Evolutionary conservation across 1,140 invertebrate species (phyloP), one percentile per base, ranked within the genome.

Genomic region (Drosophila parvula): DNA sequence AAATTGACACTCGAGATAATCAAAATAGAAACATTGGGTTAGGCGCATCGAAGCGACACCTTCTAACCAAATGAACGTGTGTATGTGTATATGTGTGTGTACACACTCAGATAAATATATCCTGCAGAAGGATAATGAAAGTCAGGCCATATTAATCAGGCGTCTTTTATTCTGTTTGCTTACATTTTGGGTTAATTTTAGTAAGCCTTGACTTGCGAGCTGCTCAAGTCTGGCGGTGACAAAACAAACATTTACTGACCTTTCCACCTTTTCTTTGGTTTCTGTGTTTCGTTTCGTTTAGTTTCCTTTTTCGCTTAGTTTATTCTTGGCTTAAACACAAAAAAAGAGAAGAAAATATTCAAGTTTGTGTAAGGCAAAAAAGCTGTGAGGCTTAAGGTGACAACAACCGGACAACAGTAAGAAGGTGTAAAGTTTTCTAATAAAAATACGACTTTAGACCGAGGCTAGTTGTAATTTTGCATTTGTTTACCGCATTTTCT

Each of bases 1-100:
- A 88, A 85, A 85, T 85, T 85, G 83, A 85, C 82, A 85, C 82
- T 79, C 70, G 79, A 85, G 82, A 85, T 85, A 85, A 85, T 88
- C 82, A 85, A 79, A 76, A 81, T 74, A 67, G 79, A 85, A 82
- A 68, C 74, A 74, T 74, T 74, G 56, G 74, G 73, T 36, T 48
- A 41, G 44, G 51, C 32, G 47, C 59, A 61, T 40, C 27, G 34
- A 18, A 44, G 65, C 62, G 47, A 40, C 34, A 62, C 59, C 32
- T 38, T 27, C 47, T 36, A 65, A 44, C 36, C 60, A 51, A 65
- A 65, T 69, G 27, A 18, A 27, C 50, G 11, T 44, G 11, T 36
- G 38, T 14, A 9, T 18, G 9, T 43, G 11, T 12, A 11, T 18
- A 30, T 30, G 22, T 1, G 16, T 6, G 14, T 1, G 32, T 11